These are phyloP conservation scores for Grallaria varia DNA, from an alignment of 2,113 vertebrate genomes.

Conservation along the genomic window DNA sequence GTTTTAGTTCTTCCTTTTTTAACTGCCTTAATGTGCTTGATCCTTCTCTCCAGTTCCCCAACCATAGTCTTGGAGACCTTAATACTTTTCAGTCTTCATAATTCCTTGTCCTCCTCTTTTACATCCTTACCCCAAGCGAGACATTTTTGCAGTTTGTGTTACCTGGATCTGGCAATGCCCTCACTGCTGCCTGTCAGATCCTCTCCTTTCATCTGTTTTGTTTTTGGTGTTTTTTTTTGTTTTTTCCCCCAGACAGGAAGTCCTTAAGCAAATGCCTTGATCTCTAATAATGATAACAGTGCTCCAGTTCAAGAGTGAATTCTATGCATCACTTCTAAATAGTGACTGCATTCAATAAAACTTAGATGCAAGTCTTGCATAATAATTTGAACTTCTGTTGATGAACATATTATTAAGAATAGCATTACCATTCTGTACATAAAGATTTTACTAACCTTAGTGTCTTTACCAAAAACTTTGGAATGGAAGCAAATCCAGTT, in stretches of 20 bases:
- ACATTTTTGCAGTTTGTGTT: not conserved
- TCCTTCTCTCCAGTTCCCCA: not conserved
- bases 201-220: not conserved
- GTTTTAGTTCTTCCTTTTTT: not conserved
- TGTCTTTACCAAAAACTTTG: slow-evolving; percentile 96
- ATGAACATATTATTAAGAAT: not conserved
- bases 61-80: not conserved
- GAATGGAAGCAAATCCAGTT: slow-evolving; percentile 98
- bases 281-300: not conserved
- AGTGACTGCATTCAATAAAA: not conserved
- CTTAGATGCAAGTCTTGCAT: not conserved
- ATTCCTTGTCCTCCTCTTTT: not conserved
- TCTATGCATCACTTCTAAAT: not conserved
- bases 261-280: not conserved
- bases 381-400: not conserved
- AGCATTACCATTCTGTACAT: not conserved
- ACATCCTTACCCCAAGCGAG: not conserved
- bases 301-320: not conserved
- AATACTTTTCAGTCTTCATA: not conserved
- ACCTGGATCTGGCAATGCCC: not conserved
- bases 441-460: slow-evolving; percentile 81
- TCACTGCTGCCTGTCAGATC: not conserved
- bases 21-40: not conserved
- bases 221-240: too few species aligned
- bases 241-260: not conserved